Evolutionary conservation across 2,113 vertebrate genomes (phyloP).

Genomic region (Peromyscus californicus): DNA sequence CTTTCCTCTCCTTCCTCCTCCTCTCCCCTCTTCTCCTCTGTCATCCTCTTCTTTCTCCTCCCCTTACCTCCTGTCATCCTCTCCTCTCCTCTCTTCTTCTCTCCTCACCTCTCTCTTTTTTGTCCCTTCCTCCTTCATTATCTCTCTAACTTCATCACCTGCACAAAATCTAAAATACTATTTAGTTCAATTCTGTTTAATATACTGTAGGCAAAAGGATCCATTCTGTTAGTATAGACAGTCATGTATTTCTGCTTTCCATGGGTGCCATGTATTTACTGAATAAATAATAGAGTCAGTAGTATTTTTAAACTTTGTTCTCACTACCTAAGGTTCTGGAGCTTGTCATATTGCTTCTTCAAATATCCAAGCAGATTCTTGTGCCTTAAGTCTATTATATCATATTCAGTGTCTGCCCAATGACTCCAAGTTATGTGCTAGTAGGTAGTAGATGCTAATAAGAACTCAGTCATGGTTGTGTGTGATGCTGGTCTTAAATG

Average conservation of each 20-base stretch:
- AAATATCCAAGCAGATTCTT: not conserved
- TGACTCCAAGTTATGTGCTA: not conserved
- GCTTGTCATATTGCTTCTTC: slow-evolving; percentile 6
- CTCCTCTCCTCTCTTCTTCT: fast-evolving
- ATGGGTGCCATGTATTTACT: not conserved
- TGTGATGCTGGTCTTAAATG: not conserved
- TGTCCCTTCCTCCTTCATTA: no score
- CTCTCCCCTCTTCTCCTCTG: no score
- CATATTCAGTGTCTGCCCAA: not conserved
- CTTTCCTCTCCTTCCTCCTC: not conserved
- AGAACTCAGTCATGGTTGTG: not conserved
- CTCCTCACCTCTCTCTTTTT: not conserved
- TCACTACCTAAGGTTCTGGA: not conserved
- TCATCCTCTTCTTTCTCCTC: no score
- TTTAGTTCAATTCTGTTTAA: slow-evolving; percentile 29
- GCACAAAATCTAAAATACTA: slow-evolving; percentile 10
- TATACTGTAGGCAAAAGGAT: not conserved
- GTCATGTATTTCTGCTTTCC: not conserved
- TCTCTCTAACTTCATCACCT: not conserved
- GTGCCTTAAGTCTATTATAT: not conserved
- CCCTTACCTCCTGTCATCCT: no score
- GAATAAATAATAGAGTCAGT: slow-evolving; percentile 13
- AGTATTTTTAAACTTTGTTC: not conserved
- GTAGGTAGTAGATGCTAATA: not conserved
- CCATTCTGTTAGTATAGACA: not conserved